Percentiles rank a stretch among this genome's conserved stretches.
These are phyloP conservation scores for Neogobius melanostomus DNA, from an alignment of 2,113 vertebrate genomes.

Conservation along the genomic window DNA sequence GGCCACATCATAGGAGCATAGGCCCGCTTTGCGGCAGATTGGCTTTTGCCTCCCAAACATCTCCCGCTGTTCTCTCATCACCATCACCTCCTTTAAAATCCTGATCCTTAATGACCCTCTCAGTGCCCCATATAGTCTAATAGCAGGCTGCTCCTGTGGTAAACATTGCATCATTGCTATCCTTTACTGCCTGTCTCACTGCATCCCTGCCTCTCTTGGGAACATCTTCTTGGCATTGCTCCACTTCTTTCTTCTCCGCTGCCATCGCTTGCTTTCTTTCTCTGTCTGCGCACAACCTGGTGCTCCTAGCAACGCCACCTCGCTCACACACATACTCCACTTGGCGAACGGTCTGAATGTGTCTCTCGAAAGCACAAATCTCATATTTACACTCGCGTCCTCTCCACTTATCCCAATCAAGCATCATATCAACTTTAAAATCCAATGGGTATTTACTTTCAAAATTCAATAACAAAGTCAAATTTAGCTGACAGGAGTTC, in stretches of 20 bases:
- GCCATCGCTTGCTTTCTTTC: constrained; percentile 67
- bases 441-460: constrained; percentile 43
- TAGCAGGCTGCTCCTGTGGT: constrained; percentile 17
- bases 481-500: constrained; percentile 23
- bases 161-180: constrained; percentile 51
- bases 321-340: constrained; percentile 59
- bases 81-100: constrained; percentile 47
- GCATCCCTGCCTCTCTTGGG: constrained; percentile 67
- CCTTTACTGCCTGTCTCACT: constrained; percentile 61
- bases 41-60: constrained; percentile 32
- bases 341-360: constrained; percentile 45
- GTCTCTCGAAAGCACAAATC: constrained; percentile 30
- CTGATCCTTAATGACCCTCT: constrained; percentile 39
- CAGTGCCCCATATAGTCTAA: constrained; percentile 29
- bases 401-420: constrained; percentile 41
- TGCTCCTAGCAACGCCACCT: constrained; percentile 80
- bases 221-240: constrained; percentile 78
- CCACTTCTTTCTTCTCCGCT: constrained; percentile 77
- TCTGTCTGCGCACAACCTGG: constrained; percentile 75
- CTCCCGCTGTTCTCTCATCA: constrained; percentile 59
- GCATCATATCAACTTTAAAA: constrained; percentile 22
- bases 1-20: constrained; percentile 49
- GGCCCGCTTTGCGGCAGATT: constrained; percentile 55
- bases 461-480: constrained; percentile 42
- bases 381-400: constrained; percentile 39